phyloP scores from a whole-genome alignment of 2,797 vertebrate genomes.

The Pantherophis alleghaniensis region DNA sequence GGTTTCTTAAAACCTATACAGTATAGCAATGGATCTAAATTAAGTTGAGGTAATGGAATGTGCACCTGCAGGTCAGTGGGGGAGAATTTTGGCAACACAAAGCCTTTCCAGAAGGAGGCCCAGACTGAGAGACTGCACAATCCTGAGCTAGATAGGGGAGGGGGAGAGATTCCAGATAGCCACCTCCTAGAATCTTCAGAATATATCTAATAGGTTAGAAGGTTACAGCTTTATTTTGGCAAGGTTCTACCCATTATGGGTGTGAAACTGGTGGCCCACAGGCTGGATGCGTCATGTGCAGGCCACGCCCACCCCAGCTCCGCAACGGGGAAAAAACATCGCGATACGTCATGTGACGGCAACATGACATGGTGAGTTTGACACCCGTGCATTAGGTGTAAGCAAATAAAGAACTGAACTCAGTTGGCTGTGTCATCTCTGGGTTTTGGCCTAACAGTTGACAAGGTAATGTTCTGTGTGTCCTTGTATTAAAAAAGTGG shows the following conservation, averaged over 20 bases:
- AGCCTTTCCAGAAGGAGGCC: background rate
- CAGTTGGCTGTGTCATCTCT: background rate
- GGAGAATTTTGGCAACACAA: background rate
- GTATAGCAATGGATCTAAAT: background rate
- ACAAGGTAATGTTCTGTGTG: background rate
- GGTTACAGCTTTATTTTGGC: background rate
- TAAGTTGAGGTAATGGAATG: background rate
- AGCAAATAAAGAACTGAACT: background rate
- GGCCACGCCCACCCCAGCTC: too few relatives aligned
- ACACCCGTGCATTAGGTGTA: background rate
- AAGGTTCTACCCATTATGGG: background rate
- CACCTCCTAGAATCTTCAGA: background rate
- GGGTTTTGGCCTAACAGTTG: background rate
- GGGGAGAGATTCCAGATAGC: background rate
- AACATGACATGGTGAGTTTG: too few relatives aligned
- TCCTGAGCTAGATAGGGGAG: background rate
- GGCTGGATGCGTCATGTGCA: too few relatives aligned
- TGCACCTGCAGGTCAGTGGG: too few relatives aligned
- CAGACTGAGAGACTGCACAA: background rate
- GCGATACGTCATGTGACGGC: rapidly evolving
- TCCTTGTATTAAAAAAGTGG: background rate
- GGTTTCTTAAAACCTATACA: too few relatives aligned
- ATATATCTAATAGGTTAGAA: background rate
- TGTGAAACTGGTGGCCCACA: too few relatives aligned
- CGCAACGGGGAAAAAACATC: rapidly evolving